phyloP scores from a whole-genome alignment of 2,113 vertebrate genomes.

The Corythoichthys haematopterus region DNA sequence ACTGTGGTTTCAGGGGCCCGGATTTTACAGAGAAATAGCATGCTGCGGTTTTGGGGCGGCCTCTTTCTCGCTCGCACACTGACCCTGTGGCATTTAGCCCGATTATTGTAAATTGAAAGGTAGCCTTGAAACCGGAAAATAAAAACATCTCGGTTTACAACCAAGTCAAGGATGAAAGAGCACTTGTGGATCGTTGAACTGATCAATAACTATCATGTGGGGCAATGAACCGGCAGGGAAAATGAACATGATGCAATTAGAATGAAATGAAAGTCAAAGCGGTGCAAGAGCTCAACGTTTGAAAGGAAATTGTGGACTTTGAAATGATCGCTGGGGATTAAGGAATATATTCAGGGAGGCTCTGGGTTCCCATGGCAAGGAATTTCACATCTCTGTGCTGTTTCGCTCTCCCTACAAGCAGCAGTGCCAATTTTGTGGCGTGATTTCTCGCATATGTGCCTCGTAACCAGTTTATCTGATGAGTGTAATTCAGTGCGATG shows the following conservation, averaged over 20 bases:
- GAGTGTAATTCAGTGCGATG: too few species aligned
- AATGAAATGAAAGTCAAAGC: constrained; percentile 29
- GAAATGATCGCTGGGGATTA: constrained; percentile 49
- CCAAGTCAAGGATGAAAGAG: background rate
- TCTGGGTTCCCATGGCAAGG: constrained; percentile 58
- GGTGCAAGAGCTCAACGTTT: constrained; percentile 23
- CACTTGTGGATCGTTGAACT: background rate
- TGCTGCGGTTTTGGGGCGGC: constrained; percentile 42
- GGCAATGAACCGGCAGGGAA: constrained; percentile 13
- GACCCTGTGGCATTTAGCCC: constrained; percentile 38
- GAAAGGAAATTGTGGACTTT: constrained; percentile 47
- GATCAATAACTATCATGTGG: constrained; percentile 17
- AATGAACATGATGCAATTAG: constrained; percentile 35
- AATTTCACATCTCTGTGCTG: constrained; percentile 68
- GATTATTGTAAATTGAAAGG: constrained; percentile 39
- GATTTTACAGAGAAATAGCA: constrained; percentile 58
- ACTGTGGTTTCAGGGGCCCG: constrained; percentile 38
- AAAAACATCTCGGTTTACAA: constrained; percentile 3
- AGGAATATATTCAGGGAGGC: constrained; percentile 45
- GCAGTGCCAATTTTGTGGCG: constrained; percentile 28
- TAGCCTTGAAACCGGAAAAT: constrained; percentile 43
- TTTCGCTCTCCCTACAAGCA: constrained; percentile 50
- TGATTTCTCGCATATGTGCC: background rate
- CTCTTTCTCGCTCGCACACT: constrained; percentile 28
- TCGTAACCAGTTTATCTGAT: background rate